Evolutionary conservation across 2,888 invertebrate genomes (phyloP).

Genomic region (Odontothrips loti): DNA sequence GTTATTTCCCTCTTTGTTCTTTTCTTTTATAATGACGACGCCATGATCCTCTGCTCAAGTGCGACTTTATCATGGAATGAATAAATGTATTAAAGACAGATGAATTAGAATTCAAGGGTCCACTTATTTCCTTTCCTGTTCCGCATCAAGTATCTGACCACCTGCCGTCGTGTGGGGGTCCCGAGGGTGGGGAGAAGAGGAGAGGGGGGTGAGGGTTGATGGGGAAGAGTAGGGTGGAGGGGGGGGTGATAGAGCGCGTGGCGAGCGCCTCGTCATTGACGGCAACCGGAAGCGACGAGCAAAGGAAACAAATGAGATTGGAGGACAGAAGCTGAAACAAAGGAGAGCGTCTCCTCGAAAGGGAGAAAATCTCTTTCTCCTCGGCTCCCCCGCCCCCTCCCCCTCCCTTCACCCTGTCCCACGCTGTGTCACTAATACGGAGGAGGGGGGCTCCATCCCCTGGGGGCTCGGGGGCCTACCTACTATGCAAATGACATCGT

Average conservation of each 20-base stretch:
- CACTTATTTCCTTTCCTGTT: not conserved
- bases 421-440: not conserved
- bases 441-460: not conserved
- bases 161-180: too few species aligned
- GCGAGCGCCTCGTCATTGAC: not conserved
- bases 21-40: not conserved
- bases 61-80: constrained; percentile 7
- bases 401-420: not conserved
- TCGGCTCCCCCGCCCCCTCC: too few species aligned
- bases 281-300: not conserved
- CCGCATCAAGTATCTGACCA: too few species aligned
- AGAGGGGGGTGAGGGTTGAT: too few species aligned
- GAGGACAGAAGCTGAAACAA: not conserved
- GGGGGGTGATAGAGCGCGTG: not conserved
- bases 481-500: constrained; percentile 23
- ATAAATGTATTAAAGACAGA: constrained; percentile 3
- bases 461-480: constrained; percentile 8
- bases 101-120: not conserved
- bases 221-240: not conserved
- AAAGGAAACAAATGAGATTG: constrained; percentile 23
- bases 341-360: not conserved
- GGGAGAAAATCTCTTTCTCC: too few species aligned
- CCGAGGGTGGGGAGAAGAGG: too few species aligned
- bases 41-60: constrained; percentile 15
- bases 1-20: not conserved